Percentiles rank a stretch among this genome's conserved stretches.
These are phyloP conservation scores for Leguminivora glycinivorella DNA, from an alignment of 1,140 invertebrate genomes.

Conservation along the genomic window DNA sequence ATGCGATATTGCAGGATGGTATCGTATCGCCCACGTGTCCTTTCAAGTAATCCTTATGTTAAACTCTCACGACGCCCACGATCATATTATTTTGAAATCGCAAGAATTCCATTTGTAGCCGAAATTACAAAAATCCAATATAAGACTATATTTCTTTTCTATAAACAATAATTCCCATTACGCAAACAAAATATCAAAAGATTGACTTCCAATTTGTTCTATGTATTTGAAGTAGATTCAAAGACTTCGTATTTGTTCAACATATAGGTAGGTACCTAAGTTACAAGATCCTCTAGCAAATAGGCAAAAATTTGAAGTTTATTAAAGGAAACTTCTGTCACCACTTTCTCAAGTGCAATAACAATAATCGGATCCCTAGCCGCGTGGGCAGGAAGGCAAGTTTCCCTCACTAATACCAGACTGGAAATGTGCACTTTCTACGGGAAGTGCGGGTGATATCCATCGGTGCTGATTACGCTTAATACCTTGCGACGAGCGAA, in stretches of 20 bases:
- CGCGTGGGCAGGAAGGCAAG: slow-evolving; percentile 1
- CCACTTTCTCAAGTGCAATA: neutral
- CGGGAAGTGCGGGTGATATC: slow-evolving; percentile 5
- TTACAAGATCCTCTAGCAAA: too few species aligned
- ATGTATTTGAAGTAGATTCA: too few species aligned
- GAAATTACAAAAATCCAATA: neutral
- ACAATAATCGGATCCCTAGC: neutral
- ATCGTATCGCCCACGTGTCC: neutral
- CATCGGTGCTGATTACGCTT: slow-evolving; percentile 13
- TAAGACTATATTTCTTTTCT: too few species aligned
- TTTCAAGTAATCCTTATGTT: neutral
- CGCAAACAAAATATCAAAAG: too few species aligned
- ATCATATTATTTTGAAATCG: neutral
- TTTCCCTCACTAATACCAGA: slow-evolving; percentile 3
- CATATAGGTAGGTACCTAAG: too few species aligned
- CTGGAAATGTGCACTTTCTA: slow-evolving; percentile 12
- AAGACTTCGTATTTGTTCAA: too few species aligned
- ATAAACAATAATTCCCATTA: too few species aligned
- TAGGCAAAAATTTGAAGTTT: too few species aligned
- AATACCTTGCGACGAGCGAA: slow-evolving; percentile 16
- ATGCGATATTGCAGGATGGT: neutral
- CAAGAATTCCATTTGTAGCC: neutral
- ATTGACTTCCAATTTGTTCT: too few species aligned
- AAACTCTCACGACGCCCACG: slow-evolving; percentile 1
- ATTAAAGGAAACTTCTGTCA: too few species aligned